These are phyloP conservation scores for Fabriciana adippe DNA, from an alignment of 2,888 invertebrate genomes.

Conservation along the genomic window DNA sequence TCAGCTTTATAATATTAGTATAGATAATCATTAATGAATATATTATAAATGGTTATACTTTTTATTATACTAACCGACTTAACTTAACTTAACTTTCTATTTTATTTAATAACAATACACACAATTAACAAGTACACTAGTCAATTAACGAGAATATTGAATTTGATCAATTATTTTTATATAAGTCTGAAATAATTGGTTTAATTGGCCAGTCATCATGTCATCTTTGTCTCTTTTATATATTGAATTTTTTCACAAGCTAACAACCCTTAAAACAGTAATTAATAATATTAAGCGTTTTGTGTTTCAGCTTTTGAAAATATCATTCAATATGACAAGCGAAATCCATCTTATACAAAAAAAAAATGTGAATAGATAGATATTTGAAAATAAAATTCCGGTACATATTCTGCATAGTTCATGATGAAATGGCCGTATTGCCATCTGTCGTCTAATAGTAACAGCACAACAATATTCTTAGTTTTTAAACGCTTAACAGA, in stretches of 20 bases:
- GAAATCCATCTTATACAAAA: neutral
- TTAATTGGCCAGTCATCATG: neutral
- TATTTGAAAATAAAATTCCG: neutral
- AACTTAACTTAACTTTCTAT: too few relatives aligned
- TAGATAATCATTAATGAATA: too few relatives aligned
- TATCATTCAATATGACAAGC: too few relatives aligned
- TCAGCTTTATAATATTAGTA: too few relatives aligned
- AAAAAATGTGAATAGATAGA: neutral
- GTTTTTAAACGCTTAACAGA: neutral
- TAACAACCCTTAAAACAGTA: constrained; percentile 11
- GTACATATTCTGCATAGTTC: neutral
- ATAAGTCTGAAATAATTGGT: neutral
- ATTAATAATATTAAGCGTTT: neutral
- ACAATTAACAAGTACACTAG: too few relatives aligned
- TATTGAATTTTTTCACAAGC: constrained; percentile 2
- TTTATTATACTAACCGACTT: too few relatives aligned
- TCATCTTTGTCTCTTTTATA: neutral
- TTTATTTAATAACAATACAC: too few relatives aligned
- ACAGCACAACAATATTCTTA: neutral
- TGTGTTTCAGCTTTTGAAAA: too few relatives aligned
- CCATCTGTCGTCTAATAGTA: constrained; percentile 51
- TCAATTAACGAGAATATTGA: neutral
- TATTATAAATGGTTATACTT: too few relatives aligned
- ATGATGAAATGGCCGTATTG: constrained; percentile 30
- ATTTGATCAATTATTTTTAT: neutral